Conservation (phyloP, 1,140 invertebrate genomes). For the Zaprionus capensis region DNA sequence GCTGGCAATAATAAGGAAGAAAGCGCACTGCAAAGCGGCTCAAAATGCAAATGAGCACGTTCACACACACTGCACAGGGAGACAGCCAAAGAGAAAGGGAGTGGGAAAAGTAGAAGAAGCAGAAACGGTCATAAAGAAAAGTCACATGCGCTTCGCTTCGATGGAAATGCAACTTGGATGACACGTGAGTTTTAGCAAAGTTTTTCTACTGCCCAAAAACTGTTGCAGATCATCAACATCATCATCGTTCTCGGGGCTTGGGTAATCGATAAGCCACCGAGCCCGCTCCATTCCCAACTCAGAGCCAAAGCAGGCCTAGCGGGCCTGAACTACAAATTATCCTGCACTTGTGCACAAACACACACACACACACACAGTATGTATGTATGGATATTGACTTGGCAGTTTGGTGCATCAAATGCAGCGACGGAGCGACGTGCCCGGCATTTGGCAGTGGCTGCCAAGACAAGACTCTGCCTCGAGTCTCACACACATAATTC, state of each 20-base stretch:
- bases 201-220: conserved; percentile 17
- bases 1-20: conserved; percentile 60
- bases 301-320: neutral
- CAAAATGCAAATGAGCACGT: conserved; percentile 80
- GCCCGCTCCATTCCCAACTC: neutral
- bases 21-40: conserved; percentile 70
- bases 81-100: neutral
- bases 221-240: conserved; percentile 34
- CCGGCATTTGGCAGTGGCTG: conserved; percentile 57
- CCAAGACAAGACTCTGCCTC: conserved; percentile 40
- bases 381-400: conserved; percentile 46
- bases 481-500: conserved; percentile 56
- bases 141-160: conserved; percentile 47
- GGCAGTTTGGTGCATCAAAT: conserved; percentile 77
- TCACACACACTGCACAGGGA: conserved; percentile 40
- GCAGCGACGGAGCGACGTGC: conserved; percentile 61
- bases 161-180: conserved; percentile 40
- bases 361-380: neutral
- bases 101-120: neutral
- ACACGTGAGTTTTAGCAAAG: conserved; percentile 3
- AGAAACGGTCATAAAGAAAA: conserved; percentile 37
- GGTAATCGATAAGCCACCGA: conserved; percentile 21
- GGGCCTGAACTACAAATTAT: conserved; percentile 58
- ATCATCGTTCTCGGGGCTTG: neutral
- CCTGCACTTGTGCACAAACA: conserved; percentile 50